These are phyloP conservation scores for Enteromius mattozi DNA, from an alignment of 2,797 vertebrate genomes.

Conservation along the genomic window DNA sequence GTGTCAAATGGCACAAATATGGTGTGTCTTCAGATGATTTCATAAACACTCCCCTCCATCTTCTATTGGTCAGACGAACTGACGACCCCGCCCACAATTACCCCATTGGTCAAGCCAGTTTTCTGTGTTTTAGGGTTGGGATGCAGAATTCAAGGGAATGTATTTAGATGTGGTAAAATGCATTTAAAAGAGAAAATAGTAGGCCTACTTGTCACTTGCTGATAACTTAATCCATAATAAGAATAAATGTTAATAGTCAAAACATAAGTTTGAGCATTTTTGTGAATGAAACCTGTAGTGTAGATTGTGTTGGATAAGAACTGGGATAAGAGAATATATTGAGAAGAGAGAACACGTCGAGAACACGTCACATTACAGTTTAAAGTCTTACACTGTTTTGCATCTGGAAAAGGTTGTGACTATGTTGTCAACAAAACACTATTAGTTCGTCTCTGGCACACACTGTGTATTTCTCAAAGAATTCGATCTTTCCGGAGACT, in stretches of 20 bases:
- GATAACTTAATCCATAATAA: background rate
- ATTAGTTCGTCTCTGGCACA: slow-evolving; percentile 30
- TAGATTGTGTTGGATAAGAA: background rate
- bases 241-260: background rate
- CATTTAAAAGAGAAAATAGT: background rate
- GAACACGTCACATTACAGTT: background rate
- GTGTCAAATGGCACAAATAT: background rate
- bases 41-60: background rate
- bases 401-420: slow-evolving; percentile 33
- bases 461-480: slow-evolving; percentile 23
- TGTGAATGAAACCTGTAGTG: background rate
- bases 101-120: background rate
- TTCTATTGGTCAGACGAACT: background rate
- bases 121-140: background rate
- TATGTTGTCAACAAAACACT: slow-evolving; percentile 17
- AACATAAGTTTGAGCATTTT: background rate
- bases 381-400: background rate
- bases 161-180: background rate
- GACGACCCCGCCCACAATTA: background rate
- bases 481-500: slow-evolving; percentile 28
- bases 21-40: background rate
- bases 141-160: background rate
- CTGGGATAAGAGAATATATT: background rate
- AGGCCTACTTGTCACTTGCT: background rate
- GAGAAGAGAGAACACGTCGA: background rate